Conservation (phyloP, 2,888 invertebrate species). For the Lochmaea crataegi region DNA sequence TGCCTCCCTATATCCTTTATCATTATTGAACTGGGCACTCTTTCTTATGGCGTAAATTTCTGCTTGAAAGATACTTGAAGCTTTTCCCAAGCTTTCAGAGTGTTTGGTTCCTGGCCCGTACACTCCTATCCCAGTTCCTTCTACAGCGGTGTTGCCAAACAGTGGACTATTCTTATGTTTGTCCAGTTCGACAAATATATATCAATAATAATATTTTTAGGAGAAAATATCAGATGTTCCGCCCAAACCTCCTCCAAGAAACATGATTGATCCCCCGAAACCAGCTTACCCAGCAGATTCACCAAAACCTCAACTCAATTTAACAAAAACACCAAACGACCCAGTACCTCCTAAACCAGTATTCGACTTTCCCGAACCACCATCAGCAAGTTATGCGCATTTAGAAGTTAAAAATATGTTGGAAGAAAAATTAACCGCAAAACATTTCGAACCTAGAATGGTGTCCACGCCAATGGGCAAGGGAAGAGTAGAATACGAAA, state of each 20-base stretch:
- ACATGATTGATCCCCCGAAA: conserved; percentile 53
- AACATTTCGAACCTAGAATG: conserved; percentile 57
- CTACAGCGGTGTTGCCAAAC: no score
- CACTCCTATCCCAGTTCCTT: no score
- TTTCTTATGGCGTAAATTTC: no score
- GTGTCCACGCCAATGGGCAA: conserved; percentile 56
- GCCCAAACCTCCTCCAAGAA: conserved; percentile 63
- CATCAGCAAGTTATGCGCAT: neutral
- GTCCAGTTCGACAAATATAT: neutral
- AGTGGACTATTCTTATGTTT: neutral
- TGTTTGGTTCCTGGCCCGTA: no score
- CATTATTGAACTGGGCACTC: no score
- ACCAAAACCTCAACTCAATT: conserved; percentile 55
- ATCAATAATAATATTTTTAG: conserved; percentile 8
- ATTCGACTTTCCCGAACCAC: conserved; percentile 32
- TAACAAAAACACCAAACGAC: conserved; percentile 37
- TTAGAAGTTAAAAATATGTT: conserved; percentile 36
- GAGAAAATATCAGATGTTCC: conserved; percentile 53
- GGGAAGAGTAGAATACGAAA: conserved; percentile 21
- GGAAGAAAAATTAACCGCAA: conserved; percentile 42
- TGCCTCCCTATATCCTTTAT: no score
- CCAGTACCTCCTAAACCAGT: neutral
- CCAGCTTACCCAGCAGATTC: conserved; percentile 58
- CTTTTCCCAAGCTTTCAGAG: no score
- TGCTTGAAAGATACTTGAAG: no score